Conservation (phyloP, 2,797 vertebrate genomes). For the Lerista edwardsae region DNA sequence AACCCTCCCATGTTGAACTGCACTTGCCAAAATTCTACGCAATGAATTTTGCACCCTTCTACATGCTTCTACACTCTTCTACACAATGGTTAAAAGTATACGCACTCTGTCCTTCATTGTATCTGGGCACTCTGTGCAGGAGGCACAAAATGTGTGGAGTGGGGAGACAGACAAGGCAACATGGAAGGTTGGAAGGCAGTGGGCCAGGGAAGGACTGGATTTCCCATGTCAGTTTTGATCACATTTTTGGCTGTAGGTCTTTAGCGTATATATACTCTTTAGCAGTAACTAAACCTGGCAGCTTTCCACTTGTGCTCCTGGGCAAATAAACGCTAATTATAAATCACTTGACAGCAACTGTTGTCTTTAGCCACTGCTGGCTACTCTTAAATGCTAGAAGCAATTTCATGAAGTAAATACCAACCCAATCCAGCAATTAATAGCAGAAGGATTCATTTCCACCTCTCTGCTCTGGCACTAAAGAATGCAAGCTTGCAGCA, state of each 20-base stretch:
- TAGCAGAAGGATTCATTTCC: slow-evolving; percentile 10
- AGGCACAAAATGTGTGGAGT: not conserved
- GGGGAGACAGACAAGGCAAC: not conserved
- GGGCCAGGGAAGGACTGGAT: too few species aligned
- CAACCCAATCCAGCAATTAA: slow-evolving; percentile 42
- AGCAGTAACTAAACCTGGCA: not conserved
- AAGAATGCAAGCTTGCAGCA: not conserved
- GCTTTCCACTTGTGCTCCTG: slow-evolving; percentile 32
- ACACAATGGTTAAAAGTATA: too few species aligned
- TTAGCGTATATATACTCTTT: not conserved
- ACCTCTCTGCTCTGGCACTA: not conserved
- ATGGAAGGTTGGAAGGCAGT: too few species aligned
- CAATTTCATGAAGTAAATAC: slow-evolving; percentile 36
- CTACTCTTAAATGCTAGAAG: slow-evolving; percentile 27
- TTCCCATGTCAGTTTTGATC: not conserved
- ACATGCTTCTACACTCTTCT: too few species aligned
- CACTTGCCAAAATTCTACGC: too few species aligned
- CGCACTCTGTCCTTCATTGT: too few species aligned
- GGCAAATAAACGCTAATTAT: not conserved
- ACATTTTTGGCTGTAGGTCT: not conserved
- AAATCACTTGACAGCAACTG: slow-evolving; percentile 14
- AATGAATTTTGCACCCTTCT: too few species aligned
- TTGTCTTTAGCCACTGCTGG: slow-evolving; percentile 1
- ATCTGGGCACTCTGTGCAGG: too few species aligned
- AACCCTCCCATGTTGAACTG: too few species aligned